Base-by-base conservation (phyloP, 2,797 vertebrate species). In the Cryptoprocta ferox region DNA sequence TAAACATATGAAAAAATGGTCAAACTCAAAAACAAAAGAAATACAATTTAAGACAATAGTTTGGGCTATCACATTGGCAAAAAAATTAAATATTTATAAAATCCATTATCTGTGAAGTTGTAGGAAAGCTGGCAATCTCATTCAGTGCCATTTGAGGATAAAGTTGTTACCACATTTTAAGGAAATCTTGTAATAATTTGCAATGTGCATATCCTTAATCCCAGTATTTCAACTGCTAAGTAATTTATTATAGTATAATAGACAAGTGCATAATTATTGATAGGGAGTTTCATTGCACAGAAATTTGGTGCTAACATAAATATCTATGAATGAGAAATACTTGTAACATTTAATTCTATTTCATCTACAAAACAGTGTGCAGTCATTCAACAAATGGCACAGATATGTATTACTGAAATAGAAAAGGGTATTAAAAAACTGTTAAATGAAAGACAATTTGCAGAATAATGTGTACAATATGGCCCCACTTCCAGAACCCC, bases 21-120 rank as follows among this genome's bases (percentile, higher is more conserved):
- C 59, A 87, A 97, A 98, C 79, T 91, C 3, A 96, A 97, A 97
- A 97, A 42, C 80, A 87, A 97, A 98, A 94, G 12, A 96, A 97
- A 94, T 93, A 97, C 92, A 97, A 70, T 87, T 92, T 89, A 96
- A 95, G 90, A 97, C 97, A 95, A 95, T 68, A 97, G 71, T 88
- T 88, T 97, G 94, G 89, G 80, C 39, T 75, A 95, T 92, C 76
- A 81, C 84, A 90, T n/a, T 95, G 63, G 32, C 26, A 95, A 95
- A 94, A 32, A 66, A 61, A n/a, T 56, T 48, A 97, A 81, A 39
- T 87, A 53, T 71, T 76, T 63, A 15, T 88, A 84, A 87, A 95
- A 68, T 63, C 35, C 50, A 73, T 61, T n/a, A 45, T 90, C 66
- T 90, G 59, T 88, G 15, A 82, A n/a, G 63, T 35, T 68, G 42